Evolutionary conservation across 2,888 invertebrate genomes (phyloP).

Genomic region (Phyto melanocephala): DNA sequence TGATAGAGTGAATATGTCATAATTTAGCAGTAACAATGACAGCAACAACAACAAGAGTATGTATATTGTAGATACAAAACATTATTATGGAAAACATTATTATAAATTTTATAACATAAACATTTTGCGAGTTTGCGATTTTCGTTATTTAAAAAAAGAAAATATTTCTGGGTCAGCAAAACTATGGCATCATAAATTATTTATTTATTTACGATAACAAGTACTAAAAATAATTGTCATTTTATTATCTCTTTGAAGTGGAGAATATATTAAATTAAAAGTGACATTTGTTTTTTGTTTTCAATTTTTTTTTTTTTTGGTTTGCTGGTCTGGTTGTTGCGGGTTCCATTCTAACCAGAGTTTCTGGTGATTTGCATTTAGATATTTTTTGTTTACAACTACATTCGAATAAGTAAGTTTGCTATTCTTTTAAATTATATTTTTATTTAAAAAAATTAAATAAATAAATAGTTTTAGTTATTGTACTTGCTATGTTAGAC

Average conservation of each 20-base stretch:
- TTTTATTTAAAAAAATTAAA: too few species aligned
- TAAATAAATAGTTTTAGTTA: too few species aligned
- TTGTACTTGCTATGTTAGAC: too few species aligned
- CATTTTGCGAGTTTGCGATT: background rate
- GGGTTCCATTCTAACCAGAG: too few species aligned
- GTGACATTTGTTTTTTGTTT: too few species aligned
- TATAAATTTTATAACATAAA: slow-evolving; percentile 30
- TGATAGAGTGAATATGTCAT: slow-evolving; percentile 51
- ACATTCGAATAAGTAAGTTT: too few species aligned
- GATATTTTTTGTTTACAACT: too few species aligned
- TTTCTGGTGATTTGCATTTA: too few species aligned
- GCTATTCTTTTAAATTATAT: too few species aligned
- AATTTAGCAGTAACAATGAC: slow-evolving; percentile 45
- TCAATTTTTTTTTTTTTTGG: background rate
- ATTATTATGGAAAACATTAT: slow-evolving; percentile 12
- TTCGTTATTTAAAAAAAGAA: background rate
- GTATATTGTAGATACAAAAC: background rate
- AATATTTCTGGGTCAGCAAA: slow-evolving; percentile 26
- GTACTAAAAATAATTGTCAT: background rate
- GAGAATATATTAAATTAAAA: background rate
- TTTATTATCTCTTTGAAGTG: background rate
- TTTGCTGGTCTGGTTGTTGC: too few species aligned
- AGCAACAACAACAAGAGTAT: background rate
- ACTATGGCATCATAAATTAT: slow-evolving; percentile 5
- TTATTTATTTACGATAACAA: background rate